Conservation (phyloP, 2,888 invertebrate genomes). For the Scaptomyza flava region DNA sequence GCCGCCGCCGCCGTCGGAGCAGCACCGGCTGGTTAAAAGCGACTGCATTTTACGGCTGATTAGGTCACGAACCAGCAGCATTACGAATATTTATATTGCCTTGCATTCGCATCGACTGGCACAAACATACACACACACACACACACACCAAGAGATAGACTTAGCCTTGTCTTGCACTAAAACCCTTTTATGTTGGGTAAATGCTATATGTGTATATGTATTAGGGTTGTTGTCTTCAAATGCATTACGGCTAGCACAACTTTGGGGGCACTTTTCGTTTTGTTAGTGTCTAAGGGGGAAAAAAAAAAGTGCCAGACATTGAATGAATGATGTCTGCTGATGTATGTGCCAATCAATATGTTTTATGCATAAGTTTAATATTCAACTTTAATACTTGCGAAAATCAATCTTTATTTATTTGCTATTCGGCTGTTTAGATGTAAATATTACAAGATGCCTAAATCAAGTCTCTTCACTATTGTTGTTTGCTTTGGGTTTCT, state of each 20-base stretch:
- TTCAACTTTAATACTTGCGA: too few relatives aligned
- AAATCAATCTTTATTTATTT: too few relatives aligned
- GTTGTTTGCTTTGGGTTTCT: background rate
- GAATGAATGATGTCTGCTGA: background rate
- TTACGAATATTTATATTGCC: slow-evolving; percentile 23
- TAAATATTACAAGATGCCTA: too few relatives aligned
- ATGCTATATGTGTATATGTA: background rate
- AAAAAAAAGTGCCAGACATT: background rate
- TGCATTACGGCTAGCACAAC: background rate
- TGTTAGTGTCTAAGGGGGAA: background rate
- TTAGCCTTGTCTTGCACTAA: slow-evolving; percentile 11
- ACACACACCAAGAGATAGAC: background rate
- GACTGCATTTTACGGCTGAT: slow-evolving; percentile 70
- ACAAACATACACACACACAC: background rate
- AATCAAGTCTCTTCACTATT: background rate
- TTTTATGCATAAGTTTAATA: too few relatives aligned
- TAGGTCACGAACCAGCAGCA: slow-evolving; percentile 39
- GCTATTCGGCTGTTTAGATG: too few relatives aligned
- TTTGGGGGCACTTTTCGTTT: background rate
- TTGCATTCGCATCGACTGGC: slow-evolving; percentile 7
- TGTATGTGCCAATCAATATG: background rate
- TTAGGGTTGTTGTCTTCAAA: slow-evolving; percentile 3
- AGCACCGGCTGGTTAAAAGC: slow-evolving; percentile 1
- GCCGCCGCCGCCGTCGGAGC: too few relatives aligned
- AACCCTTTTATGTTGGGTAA: slow-evolving; percentile 4